phyloP scores from a whole-genome alignment of 2,888 invertebrate genomes.

The Tipula lateralis region DNA sequence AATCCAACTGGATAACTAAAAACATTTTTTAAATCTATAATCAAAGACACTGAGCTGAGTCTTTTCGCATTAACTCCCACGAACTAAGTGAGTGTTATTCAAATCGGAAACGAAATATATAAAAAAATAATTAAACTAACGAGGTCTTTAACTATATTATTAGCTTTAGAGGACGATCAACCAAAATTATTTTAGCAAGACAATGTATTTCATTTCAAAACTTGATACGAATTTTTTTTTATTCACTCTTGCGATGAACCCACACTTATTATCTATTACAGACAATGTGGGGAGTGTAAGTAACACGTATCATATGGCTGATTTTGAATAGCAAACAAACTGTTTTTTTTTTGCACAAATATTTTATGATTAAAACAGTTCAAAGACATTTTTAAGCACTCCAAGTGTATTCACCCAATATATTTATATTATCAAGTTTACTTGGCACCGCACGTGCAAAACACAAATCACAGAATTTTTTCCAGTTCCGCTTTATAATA shows the following conservation, averaged over 20 bases:
- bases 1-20: too few relatives aligned
- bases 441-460: neutral
- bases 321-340: neutral
- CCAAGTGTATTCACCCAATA: neutral
- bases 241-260: neutral
- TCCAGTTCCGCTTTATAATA: neutral
- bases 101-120: too few relatives aligned
- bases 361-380: neutral
- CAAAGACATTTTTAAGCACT: neutral
- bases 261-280: neutral
- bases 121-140: too few relatives aligned
- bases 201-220: too few relatives aligned
- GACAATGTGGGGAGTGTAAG: neutral
- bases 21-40: too few relatives aligned
- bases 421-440: neutral
- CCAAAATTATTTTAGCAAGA: too few relatives aligned
- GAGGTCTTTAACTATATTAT: too few relatives aligned
- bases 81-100: too few relatives aligned
- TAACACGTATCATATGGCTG: neutral
- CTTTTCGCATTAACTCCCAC: too few relatives aligned
- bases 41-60: too few relatives aligned
- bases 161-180: too few relatives aligned
- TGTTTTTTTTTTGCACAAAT: neutral
- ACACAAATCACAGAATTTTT: neutral
- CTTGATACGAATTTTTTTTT: neutral